Evolutionary conservation across 2,113 vertebrate genomes (phyloP).

Genomic region (Cryptotis parvus): DNA sequence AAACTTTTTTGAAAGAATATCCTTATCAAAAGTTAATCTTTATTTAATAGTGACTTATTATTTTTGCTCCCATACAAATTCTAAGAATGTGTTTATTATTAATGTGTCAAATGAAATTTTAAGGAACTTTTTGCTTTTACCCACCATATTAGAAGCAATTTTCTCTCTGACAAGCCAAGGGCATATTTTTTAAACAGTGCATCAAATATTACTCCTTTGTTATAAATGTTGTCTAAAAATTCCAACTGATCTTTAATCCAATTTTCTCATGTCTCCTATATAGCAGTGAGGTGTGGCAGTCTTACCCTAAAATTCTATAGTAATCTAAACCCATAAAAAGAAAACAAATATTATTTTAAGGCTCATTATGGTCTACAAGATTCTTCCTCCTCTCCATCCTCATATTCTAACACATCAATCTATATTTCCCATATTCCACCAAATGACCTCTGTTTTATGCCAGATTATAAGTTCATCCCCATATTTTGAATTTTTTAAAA

Average conservation of each 20-base stretch:
- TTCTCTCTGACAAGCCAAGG: not conserved
- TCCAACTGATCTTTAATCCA: conserved; percentile 32
- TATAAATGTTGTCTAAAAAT: not conserved
- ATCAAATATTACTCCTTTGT: not conserved
- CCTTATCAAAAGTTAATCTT: not conserved
- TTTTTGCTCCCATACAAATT: conserved; percentile 35
- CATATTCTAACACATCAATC: not conserved
- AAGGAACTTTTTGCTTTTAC: not conserved
- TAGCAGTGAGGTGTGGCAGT: no score
- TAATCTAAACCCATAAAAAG: no score
- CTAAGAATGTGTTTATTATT: not conserved
- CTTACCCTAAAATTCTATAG: no score
- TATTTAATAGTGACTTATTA: conserved; percentile 25
- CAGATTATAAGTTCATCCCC: not conserved
- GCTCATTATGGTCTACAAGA: not conserved
- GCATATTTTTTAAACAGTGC: conserved; percentile 1
- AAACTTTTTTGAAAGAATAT: conserved; percentile 31
- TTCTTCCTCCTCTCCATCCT: not conserved
- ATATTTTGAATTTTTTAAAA: no score
- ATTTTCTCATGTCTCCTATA: not conserved
- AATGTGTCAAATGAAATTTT: conserved; percentile 10
- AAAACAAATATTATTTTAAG: not conserved
- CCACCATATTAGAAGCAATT: not conserved
- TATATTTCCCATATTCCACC: not conserved
- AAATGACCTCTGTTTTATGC: not conserved